Conservation (phyloP, 1,140 invertebrate species). For the Eriocheir sinensis region DNA sequence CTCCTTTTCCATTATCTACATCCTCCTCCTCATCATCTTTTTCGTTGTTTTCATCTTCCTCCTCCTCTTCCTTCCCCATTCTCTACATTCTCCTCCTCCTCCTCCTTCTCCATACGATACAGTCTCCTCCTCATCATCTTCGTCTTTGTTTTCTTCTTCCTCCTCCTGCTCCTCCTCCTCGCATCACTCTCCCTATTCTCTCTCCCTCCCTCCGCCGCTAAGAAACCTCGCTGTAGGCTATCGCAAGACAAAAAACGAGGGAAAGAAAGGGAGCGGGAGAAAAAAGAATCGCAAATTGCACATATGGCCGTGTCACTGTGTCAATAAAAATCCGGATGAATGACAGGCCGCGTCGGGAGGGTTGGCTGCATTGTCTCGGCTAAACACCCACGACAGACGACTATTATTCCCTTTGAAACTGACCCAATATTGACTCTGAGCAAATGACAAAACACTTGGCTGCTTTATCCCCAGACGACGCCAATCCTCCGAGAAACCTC, state of each 20-base stretch:
- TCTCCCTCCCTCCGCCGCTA: neutral
- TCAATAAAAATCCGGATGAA: slow-evolving; percentile 51
- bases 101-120: neutral
- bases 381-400: slow-evolving; percentile 47
- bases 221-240: no score
- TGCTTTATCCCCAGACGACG: slow-evolving; percentile 74
- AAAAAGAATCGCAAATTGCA: neutral
- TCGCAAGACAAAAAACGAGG: neutral
- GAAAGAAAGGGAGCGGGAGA: neutral
- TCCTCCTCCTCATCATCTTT: no score
- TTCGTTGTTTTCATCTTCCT: no score
- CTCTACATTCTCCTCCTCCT: neutral
- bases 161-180: neutral
- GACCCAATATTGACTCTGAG: slow-evolving; percentile 74
- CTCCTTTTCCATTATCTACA: neutral
- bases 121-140: neutral
- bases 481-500: slow-evolving; percentile 76
- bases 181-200: neutral
- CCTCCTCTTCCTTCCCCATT: neutral
- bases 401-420: slow-evolving; percentile 75
- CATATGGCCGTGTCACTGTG: neutral
- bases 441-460: slow-evolving; percentile 77
- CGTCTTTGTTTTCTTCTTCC: neutral
- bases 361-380: slow-evolving; percentile 51
- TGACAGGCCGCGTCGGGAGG: slow-evolving; percentile 14